Percentiles rank a stretch among this genome's conserved stretches.
phyloP scores from a whole-genome alignment of 2,113 vertebrate genomes.

The Halichoeres trimaculatus region DNA sequence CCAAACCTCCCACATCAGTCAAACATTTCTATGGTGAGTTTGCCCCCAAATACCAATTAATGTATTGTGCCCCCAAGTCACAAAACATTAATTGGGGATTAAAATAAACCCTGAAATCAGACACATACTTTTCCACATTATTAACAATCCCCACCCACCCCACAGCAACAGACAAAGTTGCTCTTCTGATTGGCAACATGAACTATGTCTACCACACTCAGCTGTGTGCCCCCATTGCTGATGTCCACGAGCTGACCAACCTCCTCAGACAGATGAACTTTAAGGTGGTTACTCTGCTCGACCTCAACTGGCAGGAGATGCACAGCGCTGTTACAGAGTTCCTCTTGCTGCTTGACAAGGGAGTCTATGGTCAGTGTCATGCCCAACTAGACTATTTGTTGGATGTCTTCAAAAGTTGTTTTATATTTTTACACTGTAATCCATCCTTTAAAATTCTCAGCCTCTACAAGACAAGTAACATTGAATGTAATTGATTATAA shows the following conservation, averaged over 20 bases:
- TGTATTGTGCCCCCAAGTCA: too few relatives aligned
- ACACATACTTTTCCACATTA: neutral
- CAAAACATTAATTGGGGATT: neutral
- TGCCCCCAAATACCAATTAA: neutral
- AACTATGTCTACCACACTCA: conserved; percentile 86
- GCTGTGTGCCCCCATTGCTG: conserved; percentile 86
- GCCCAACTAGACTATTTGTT: neutral
- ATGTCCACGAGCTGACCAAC: conserved; percentile 86
- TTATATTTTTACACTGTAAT: neutral
- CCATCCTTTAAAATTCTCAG: neutral
- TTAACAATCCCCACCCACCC: neutral
- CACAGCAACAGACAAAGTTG: conserved; percentile 91
- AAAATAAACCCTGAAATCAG: neutral
- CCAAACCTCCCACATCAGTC: neutral
- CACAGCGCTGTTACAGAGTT: conserved; percentile 88
- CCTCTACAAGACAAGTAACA: too few relatives aligned
- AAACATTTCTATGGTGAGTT: conserved; percentile 73
- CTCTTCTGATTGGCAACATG: conserved; percentile 91
- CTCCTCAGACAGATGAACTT: conserved; percentile 89
- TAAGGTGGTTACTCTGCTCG: conserved; percentile 90
- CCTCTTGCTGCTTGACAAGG: conserved; percentile 87
- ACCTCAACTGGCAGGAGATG: conserved; percentile 89
- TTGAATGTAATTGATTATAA: too few relatives aligned
- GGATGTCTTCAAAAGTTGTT: neutral
- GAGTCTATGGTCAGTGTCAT: conserved; percentile 84